These are phyloP conservation scores for Tyrannus savana DNA, from an alignment of 2,113 vertebrate genomes.

Conservation along the genomic window DNA sequence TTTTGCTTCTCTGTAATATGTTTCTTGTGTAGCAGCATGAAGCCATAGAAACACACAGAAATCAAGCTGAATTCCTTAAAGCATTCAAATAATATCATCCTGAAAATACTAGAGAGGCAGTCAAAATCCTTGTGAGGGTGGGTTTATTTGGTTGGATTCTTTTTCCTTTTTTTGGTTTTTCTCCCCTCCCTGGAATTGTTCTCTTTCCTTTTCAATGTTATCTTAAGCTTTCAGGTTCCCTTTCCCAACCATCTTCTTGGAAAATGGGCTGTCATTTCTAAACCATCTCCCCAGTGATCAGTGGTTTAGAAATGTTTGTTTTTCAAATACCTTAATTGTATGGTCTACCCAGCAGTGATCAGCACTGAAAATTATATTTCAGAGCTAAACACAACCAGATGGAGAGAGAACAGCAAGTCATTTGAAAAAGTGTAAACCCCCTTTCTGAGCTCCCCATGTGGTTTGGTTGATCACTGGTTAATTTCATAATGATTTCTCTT, in stretches of 20 bases:
- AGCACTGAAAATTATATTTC: constrained; percentile 77
- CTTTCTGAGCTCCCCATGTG: constrained; percentile 36
- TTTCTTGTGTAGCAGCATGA: neutral
- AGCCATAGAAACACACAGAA: neutral
- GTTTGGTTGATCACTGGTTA: constrained; percentile 74
- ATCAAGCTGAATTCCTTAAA: neutral
- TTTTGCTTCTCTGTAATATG: neutral
- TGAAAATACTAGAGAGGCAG: constrained; percentile 1
- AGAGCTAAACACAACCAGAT: constrained; percentile 81
- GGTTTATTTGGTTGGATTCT: constrained; percentile 27
- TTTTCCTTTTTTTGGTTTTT: neutral
- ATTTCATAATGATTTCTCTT: constrained; percentile 76
- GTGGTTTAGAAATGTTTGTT: constrained; percentile 81
- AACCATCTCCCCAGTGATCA: constrained; percentile 62
- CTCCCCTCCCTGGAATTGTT: neutral
- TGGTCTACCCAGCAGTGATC: constrained; percentile 80
- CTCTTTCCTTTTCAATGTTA: constrained; percentile 54
- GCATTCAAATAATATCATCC: neutral
- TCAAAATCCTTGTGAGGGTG: constrained; percentile 44
- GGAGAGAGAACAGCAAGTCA: constrained; percentile 66
- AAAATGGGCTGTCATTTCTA: constrained; percentile 74
- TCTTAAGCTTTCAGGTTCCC: constrained; percentile 58
- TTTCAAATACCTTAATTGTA: constrained; percentile 86
- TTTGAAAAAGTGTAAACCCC: constrained; percentile 49
- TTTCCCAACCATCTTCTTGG: constrained; percentile 65